phyloP scores from a whole-genome alignment of 2,113 vertebrate species.

The Pelobates fuscus region DNA sequence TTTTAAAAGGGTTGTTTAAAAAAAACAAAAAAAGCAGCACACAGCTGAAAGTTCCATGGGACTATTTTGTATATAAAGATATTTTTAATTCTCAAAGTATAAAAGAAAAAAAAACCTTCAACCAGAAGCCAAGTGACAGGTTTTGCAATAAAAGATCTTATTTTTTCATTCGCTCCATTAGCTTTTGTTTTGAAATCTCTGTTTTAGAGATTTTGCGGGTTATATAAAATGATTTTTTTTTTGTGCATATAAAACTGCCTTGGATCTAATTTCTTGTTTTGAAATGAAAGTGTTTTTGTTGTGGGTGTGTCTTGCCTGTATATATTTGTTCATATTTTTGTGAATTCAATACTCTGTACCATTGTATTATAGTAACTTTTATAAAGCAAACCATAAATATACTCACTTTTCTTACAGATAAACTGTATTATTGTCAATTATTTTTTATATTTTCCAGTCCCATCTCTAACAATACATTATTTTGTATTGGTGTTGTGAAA shows the following conservation, averaged over 20 bases:
- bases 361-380: slow-evolving; percentile 93
- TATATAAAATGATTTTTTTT: slow-evolving; percentile 55
- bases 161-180: slow-evolving; percentile 56
- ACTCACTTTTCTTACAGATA: slow-evolving; percentile 87
- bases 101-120: slow-evolving; percentile 52
- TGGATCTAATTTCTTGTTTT: slow-evolving; percentile 75
- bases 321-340: slow-evolving; percentile 89
- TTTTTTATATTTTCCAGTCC: not conserved
- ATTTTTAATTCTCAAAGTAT: slow-evolving; percentile 57
- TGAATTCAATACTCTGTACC: slow-evolving; percentile 91
- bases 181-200: slow-evolving; percentile 67
- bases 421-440: slow-evolving; percentile 46
- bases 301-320: slow-evolving; percentile 84
- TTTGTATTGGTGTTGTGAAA: no score
- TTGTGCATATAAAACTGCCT: slow-evolving; percentile 74
- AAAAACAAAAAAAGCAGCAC: slow-evolving; percentile 40
- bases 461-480: not conserved
- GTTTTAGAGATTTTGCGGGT: slow-evolving; percentile 60
- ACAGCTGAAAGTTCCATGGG: slow-evolving; percentile 50
- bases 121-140: slow-evolving; percentile 59
- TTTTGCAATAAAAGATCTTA: slow-evolving; percentile 65
- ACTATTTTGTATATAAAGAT: slow-evolving; percentile 47
- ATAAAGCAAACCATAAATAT: slow-evolving; percentile 92
- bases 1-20: slow-evolving; percentile 59
- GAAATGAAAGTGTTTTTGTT: slow-evolving; percentile 81